phyloP scores from a whole-genome alignment of 2,113 vertebrate species.

The Sinocyclocheilus anshuiensis region DNA sequence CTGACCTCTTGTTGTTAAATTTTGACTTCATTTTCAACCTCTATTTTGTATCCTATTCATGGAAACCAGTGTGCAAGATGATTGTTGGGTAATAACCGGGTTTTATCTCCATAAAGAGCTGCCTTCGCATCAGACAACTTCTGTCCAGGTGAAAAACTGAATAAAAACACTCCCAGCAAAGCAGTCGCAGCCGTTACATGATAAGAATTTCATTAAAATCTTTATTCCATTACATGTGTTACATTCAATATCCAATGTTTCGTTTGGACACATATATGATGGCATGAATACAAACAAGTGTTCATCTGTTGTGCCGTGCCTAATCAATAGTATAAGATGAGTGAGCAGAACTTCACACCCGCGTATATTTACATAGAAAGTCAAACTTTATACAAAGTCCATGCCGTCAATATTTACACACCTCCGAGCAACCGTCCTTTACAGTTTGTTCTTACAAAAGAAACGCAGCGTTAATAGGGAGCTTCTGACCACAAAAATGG shows the following conservation, averaged over 20 bases:
- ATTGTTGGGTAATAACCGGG: not conserved
- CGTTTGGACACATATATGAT: slow-evolving; percentile 80
- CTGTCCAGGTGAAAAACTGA: not conserved
- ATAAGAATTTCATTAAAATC: slow-evolving; percentile 89
- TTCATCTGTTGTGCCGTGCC: slow-evolving; percentile 74
- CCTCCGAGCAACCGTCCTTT: slow-evolving; percentile 26
- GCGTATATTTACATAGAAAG: slow-evolving; percentile 81
- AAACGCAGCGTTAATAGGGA: not conserved
- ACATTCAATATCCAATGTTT: slow-evolving; percentile 89
- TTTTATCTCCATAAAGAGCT: not conserved
- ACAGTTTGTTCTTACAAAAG: slow-evolving; percentile 24
- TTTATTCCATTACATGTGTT: slow-evolving; percentile 87
- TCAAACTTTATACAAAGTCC: slow-evolving; percentile 84
- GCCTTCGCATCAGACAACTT: not conserved
- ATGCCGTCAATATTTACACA: slow-evolving; percentile 85
- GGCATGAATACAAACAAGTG: slow-evolving; percentile 86
- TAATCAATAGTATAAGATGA: slow-evolving; percentile 75
- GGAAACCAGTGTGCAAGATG: not conserved
- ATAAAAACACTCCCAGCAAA: not conserved
- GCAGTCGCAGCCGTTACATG: slow-evolving; percentile 59
- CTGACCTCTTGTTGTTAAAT: not conserved
- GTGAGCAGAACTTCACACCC: slow-evolving; percentile 74
- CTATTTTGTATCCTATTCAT: not conserved
- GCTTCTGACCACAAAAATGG: slow-evolving; percentile 22
- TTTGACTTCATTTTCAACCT: not conserved